Base-by-base conservation (phyloP, 2,113 vertebrate species). In the Pogona vitticeps region DNA sequence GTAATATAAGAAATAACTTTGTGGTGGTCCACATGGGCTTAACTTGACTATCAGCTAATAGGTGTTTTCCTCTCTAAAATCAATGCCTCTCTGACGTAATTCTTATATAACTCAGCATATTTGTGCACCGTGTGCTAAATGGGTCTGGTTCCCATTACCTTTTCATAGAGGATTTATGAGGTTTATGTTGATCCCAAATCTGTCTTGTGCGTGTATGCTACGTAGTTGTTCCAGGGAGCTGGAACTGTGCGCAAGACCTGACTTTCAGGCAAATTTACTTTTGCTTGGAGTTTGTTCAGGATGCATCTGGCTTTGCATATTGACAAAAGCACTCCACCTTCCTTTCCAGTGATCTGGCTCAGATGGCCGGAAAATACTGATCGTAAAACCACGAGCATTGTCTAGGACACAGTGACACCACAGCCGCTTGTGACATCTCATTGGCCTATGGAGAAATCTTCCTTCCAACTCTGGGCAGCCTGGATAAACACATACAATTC, bases 111-210 rank as follows among this genome's bases (percentile, higher is more conserved):
- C 76, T 46, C 71, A 67, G 33, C 38, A 31, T 80, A 84, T 80
- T 40, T 67, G 71, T 80, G 79, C 28, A 61, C 76, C 33, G 67
- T 80, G 76, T 18, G 3, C 70, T 84, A 80, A 88, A 84, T 21
- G 46, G 73, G 70, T 80, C 82, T 80, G 76, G 76, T 79, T 79
- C 82, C 82, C 23, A 73, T 84, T 84, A 84, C 76, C 76, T 88
- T 88, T 80, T 80, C 59, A 80, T 56, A 58, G 42, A 33, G 42
- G 76, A 88, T 88, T 88, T 84, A 84, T 80, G 70, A 84, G 76
- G 76, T 73, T 84, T 87, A 75, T 75, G 70, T 80, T 75, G 76
- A 88, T 84, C 76, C 76, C 38, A 73, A 63, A 63, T n/a, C 67
- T 84, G 82, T 52, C 36, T 52, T 80, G 36, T 84, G 76, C 23